These are phyloP conservation scores for Dissostichus mawsoni DNA, from an alignment of 2,113 vertebrate genomes.

Conservation along the genomic window DNA sequence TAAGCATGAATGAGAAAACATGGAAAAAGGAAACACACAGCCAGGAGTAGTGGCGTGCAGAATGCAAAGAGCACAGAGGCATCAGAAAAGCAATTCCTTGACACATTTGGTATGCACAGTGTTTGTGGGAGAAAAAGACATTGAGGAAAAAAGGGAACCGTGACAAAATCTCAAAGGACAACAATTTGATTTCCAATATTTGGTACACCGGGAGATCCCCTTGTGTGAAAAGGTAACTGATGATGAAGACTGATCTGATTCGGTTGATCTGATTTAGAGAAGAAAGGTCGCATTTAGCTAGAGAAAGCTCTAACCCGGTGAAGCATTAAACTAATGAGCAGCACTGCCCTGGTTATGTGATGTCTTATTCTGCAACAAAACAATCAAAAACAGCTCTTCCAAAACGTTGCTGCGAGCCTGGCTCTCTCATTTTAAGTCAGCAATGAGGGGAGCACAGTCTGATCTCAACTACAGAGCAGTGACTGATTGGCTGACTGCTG, in stretches of 20 bases:
- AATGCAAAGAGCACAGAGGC: constrained; percentile 52
- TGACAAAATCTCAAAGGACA: constrained; percentile 15
- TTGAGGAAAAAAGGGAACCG: neutral
- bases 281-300: constrained; percentile 58
- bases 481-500: constrained; percentile 67
- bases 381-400: constrained; percentile 1
- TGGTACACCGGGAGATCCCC: neutral
- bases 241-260: constrained; percentile 51
- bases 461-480: constrained; percentile 57
- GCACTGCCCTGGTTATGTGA: constrained; percentile 32
- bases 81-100: constrained; percentile 22
- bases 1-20: constrained; percentile 48
- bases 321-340: constrained; percentile 61
- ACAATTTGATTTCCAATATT: neutral
- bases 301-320: constrained; percentile 56
- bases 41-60: constrained; percentile 2
- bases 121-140: constrained; percentile 19
- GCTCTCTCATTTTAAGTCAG: constrained; percentile 28
- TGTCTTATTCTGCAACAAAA: constrained; percentile 36
- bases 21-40: constrained; percentile 19
- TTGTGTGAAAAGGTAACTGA: constrained; percentile 21
- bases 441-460: constrained; percentile 33
- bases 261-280: constrained; percentile 60
- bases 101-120: constrained; percentile 32
- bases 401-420: constrained; percentile 1